These are phyloP conservation scores for Sarcophaga bullata DNA, from an alignment of 1,140 invertebrate genomes.

Conservation along the genomic window DNA sequence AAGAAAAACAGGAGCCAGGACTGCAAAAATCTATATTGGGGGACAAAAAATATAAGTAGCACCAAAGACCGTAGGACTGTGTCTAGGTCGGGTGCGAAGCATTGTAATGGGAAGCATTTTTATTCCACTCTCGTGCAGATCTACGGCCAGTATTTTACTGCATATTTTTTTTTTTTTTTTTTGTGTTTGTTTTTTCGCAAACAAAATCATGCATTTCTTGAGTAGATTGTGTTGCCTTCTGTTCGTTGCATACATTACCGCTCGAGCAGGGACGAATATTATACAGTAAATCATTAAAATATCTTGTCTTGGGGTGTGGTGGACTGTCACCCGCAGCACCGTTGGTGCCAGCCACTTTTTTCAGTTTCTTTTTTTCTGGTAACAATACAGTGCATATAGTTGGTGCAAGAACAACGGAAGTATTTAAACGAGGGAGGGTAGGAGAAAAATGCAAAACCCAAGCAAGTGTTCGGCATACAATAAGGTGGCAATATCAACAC, in stretches of 20 bases:
- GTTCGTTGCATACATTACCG: background rate
- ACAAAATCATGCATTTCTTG: constrained; percentile 12
- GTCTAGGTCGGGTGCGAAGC: too few species aligned
- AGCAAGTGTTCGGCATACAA: background rate
- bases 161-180: too few species aligned
- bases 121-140: too few species aligned
- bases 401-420: constrained; percentile 8
- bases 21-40: too few species aligned
- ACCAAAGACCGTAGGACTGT: too few species aligned
- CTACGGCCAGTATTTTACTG: too few species aligned
- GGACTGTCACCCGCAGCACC: constrained; percentile 35
- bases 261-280: constrained; percentile 32
- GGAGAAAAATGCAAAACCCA: background rate
- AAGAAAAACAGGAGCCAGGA: too few species aligned
- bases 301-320: constrained; percentile 14
- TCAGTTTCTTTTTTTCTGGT: background rate
- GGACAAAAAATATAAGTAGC: too few species aligned
- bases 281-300: constrained; percentile 40
- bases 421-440: background rate
- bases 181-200: too few species aligned
- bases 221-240: background rate
- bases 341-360: background rate
- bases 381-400: too few species aligned
- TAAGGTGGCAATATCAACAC: constrained; percentile 31
- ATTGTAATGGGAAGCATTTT: too few species aligned